Evolutionary conservation across 2,888 invertebrate genomes (phyloP), one percentile per base, ranked within the genome.

Genomic region (Scrobipalpa atriplicella): DNA sequence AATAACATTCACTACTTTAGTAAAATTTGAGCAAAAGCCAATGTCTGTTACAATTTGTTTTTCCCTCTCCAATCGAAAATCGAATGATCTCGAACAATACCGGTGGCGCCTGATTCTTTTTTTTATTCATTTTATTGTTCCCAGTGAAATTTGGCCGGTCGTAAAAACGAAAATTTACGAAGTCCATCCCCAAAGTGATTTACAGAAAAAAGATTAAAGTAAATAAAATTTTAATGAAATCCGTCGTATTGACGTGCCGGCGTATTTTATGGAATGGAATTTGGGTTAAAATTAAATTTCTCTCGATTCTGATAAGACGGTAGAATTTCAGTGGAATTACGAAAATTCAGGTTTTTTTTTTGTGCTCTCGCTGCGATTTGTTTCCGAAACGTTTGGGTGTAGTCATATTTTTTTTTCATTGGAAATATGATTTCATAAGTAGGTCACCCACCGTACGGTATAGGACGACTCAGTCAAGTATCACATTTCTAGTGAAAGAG

Each of bases 71-170:
- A 61, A 41, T 58, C 19, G 65, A 65, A 62, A 60, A 63, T 66
- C 65, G 61, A 64, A 67, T 67, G 65, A 68, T 67, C 29, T 66
- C 63, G 66, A 68, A 70, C 68, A 70, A 65, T 63, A 65, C 66
- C 64, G 67, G 36, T 16, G 29, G 36, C 36, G 38, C 16, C 58
- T 29, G 38, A 1, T 58, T 29, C n/a, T n/a, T 62, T 65, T 65
- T 63, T 58, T 38, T n/a, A 58, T 36, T 58, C 58, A 58, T 58
- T 58, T 58, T 58, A 58, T 58, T 58, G n/a, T 16, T 18, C 38
- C 36, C 36, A 58, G 58, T n/a, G 58, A 58, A 58, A 58, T 56
- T 56, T 21, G 58, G 58, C 8, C 58, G 38, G 11, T 58, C 58
- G 58, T 58, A 58, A 58, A 58, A 58, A 58, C 6, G n/a, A 10